Base-by-base conservation (phyloP, 2,888 invertebrate species). In the Sepiola atlantica region DNA sequence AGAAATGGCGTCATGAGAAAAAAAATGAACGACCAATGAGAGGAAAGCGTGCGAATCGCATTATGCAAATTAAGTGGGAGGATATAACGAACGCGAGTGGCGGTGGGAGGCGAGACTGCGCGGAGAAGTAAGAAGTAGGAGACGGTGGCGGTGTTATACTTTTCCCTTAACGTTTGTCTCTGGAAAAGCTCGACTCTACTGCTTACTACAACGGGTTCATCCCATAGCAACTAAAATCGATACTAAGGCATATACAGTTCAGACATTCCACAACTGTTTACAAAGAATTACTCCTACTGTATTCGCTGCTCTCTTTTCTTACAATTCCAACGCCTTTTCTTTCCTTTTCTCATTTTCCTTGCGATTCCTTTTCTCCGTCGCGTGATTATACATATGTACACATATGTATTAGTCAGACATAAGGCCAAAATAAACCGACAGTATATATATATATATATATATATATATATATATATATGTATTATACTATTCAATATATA, bases 161-260 rank as follows among this genome's bases (percentile, higher is more conserved):
- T 45, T 45, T 45, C 45, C 77, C 14, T 10, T 77, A n/a, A 61
- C 28, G 77, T 28, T 10, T 16, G 77, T 77, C 77, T 77, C 77
- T 14, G 14, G 77, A 77, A 77, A n/a, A 77, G 18, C 77, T 77
- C 77, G n/a, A 77, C 77, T 77, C n/a, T 18, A 12, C 77, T 77
- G 77, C 77, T n/a, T 77, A 77, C 77, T 77, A 77, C n/a, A 77
- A 77, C 77, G 77, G 77, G 77, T 77, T 77, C 77, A 77, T 77
- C 77, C 77, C 77, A 77, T 77, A 77, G 77, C 77, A 77, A 77
- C 77, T 77, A 77, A 77, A 77, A 77, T 77, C 77, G n/a, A 77
- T 77, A 77, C 77, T 77, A 77, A n/a, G 77, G n/a, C 77, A 77
- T 77, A 28, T 77, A 77, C 77, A 77, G 77, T 77, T 77, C 77